phyloP scores from a whole-genome alignment of 2,113 vertebrate genomes.

The Sula dactylatra region DNA sequence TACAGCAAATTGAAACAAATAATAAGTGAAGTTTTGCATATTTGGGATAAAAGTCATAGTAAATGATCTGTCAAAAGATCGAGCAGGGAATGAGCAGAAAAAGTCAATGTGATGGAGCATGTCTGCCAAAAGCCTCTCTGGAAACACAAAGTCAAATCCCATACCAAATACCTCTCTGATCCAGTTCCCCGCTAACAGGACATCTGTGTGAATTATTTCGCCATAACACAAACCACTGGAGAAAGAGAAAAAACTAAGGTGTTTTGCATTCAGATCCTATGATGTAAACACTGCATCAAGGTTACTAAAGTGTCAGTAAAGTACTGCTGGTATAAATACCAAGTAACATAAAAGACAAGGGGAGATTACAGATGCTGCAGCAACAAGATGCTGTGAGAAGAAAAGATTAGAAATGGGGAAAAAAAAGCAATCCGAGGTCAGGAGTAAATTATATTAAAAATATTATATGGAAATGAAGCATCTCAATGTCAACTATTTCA shows the following conservation, averaged over 20 bases:
- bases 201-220: not conserved
- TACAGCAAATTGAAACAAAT: not conserved
- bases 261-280: not conserved
- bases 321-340: not conserved
- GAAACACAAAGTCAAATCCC: not conserved
- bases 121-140: not conserved
- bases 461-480: accelerated
- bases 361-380: not conserved
- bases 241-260: not conserved
- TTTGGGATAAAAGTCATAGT: not conserved
- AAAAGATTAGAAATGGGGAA: not conserved
- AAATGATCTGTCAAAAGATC: not conserved
- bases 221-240: not conserved
- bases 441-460: not conserved
- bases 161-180: not conserved
- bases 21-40: not conserved
- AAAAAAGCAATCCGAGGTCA: not conserved
- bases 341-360: not conserved
- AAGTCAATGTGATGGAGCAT: not conserved
- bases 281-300: not conserved
- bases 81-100: not conserved
- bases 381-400: accelerated
- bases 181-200: not conserved
- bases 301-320: not conserved
- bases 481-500: not conserved